Conservation (phyloP, 2,797 vertebrate genomes). For the Otus scops region DNA sequence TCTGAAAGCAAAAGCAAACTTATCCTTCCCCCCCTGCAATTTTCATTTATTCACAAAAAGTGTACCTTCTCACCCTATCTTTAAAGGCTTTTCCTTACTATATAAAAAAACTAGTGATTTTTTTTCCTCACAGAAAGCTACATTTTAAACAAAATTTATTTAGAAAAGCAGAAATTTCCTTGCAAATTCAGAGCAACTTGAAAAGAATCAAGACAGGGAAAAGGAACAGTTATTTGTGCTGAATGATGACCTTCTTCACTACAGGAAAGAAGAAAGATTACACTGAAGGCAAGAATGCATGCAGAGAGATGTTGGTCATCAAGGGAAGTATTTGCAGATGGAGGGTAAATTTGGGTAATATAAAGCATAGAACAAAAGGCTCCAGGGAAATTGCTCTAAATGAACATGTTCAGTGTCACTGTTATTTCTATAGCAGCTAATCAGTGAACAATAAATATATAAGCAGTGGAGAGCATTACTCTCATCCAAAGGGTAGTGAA, state of each 20-base stretch:
- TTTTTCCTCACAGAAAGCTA: background rate
- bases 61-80: background rate
- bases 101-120: background rate
- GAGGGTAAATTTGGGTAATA: background rate
- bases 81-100: background rate
- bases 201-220: background rate
- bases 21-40: background rate
- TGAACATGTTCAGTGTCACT: background rate
- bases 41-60: background rate
- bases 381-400: slow-evolving; percentile 1
- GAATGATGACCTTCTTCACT: background rate
- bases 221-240: background rate
- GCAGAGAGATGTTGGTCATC: background rate
- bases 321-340: slow-evolving; percentile 45
- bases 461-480: background rate
- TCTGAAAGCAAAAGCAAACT: background rate
- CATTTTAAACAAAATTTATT: background rate
- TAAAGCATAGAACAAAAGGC: background rate
- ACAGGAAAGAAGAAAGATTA: background rate
- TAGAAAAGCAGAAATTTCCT: background rate
- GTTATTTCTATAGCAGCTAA: slow-evolving; percentile 16
- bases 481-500: background rate
- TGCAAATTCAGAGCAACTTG: background rate
- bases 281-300: background rate
- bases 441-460: slow-evolving; percentile 22